phyloP scores from a whole-genome alignment of 2,888 invertebrate genomes.

The Leucoma salicis region DNA sequence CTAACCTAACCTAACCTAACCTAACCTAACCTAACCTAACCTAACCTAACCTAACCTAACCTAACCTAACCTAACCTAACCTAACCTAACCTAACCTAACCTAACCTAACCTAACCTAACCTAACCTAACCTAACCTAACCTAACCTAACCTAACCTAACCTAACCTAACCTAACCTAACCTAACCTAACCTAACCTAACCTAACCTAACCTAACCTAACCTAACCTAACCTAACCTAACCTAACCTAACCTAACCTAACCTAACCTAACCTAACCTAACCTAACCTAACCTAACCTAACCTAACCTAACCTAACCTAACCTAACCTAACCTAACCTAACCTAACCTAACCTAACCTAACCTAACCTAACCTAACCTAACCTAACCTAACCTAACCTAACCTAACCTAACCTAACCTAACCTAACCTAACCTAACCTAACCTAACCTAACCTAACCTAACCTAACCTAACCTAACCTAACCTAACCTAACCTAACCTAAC shows the following conservation, averaged over 20 bases:
- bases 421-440: slow-evolving; percentile 11
- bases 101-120: too few species aligned
- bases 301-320: slow-evolving; percentile 21
- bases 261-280: slow-evolving; percentile 15
- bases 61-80: too few species aligned
- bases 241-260: slow-evolving; percentile 17
- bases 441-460: slow-evolving; percentile 12
- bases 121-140: slow-evolving; percentile 15
- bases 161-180: slow-evolving; percentile 20
- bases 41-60: too few species aligned
- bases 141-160: slow-evolving; percentile 14
- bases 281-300: slow-evolving; percentile 22
- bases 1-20: too few species aligned
- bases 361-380: slow-evolving; percentile 17
- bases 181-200: slow-evolving; percentile 19
- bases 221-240: slow-evolving; percentile 18
- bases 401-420: slow-evolving; percentile 12
- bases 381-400: slow-evolving; percentile 17
- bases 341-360: slow-evolving; percentile 17
- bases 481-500: slow-evolving; percentile 23
- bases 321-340: slow-evolving; percentile 15
- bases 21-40: too few species aligned
- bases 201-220: slow-evolving; percentile 17
- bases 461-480: slow-evolving; percentile 22
- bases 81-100: too few species aligned